These are phyloP conservation scores for Oligia strigilis DNA, from an alignment of 2,888 invertebrate species.

Conservation along the genomic window DNA sequence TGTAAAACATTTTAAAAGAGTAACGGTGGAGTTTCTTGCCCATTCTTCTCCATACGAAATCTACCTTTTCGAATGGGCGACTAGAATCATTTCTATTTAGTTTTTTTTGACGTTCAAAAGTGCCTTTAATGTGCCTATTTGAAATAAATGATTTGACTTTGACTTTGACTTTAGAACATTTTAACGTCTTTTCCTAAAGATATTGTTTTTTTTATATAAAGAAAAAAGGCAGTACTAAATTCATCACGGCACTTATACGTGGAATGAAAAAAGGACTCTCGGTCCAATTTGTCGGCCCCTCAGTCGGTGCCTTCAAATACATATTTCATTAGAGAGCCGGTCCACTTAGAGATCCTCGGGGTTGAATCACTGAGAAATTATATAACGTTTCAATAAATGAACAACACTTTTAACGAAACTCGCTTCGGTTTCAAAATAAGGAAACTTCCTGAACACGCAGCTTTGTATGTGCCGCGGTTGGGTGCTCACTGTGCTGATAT, in stretches of 20 bases:
- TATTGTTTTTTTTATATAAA: neutral
- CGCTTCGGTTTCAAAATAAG: neutral
- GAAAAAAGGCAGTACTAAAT: neutral
- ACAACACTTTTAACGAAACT: constrained; percentile 16
- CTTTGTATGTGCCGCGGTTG: neutral
- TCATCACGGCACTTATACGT: constrained; percentile 19
- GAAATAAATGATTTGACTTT: too few relatives aligned
- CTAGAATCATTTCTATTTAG: too few relatives aligned
- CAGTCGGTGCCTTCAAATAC: constrained; percentile 39
- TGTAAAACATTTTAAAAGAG: too few relatives aligned
- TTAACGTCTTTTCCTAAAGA: neutral
- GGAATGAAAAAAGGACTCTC: constrained; percentile 14
- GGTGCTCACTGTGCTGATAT: neutral
- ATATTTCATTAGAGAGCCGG: constrained; percentile 50
- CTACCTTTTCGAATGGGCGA: too few relatives aligned
- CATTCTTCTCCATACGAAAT: too few relatives aligned
- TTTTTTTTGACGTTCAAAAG: too few relatives aligned
- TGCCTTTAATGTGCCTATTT: too few relatives aligned
- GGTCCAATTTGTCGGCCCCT: constrained; percentile 25
- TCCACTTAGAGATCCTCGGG: constrained; percentile 34
- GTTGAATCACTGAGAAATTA: constrained; percentile 32
- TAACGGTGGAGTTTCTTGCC: too few relatives aligned
- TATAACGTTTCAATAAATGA: constrained; percentile 43
- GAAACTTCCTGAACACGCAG: neutral
- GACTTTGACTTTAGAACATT: too few relatives aligned